Conservation (phyloP, 2,113 vertebrate genomes). For the Chaetodon trifascialis region DNA sequence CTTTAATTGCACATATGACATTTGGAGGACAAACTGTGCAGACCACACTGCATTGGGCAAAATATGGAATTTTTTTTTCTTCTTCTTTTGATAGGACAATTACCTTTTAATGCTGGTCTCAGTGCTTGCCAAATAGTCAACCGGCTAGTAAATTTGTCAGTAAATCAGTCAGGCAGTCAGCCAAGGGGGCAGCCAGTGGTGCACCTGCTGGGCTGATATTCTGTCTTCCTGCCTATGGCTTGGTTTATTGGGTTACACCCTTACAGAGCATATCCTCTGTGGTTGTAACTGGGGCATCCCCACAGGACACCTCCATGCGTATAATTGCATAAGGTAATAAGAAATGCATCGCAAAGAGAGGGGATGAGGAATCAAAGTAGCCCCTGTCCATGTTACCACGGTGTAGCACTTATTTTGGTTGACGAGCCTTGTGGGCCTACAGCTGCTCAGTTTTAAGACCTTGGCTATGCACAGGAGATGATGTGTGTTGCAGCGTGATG, state of each 20-base stretch:
- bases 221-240: constrained; percentile 16
- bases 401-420: constrained; percentile 5
- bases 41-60: background rate
- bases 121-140: constrained; percentile 26
- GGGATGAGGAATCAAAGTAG: constrained; percentile 53
- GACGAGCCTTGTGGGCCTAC: constrained; percentile 15
- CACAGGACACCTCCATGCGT: constrained; percentile 64
- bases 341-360: constrained; percentile 45
- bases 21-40: background rate
- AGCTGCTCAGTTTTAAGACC: constrained; percentile 18
- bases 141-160: constrained; percentile 30
- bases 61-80: constrained; percentile 39
- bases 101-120: constrained; percentile 31
- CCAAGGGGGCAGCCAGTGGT: constrained; percentile 11
- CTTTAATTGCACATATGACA: background rate
- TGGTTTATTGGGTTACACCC: constrained; percentile 46
- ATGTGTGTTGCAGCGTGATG: constrained; percentile 21
- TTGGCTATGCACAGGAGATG: constrained; percentile 3
- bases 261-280: constrained; percentile 21
- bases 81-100: constrained; percentile 60
- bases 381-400: constrained; percentile 19
- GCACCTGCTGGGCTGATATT: constrained; percentile 33
- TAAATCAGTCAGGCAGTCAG: constrained; percentile 33
- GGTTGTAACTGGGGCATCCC: constrained; percentile 72
- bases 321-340: constrained; percentile 63